Percentiles rank a stretch among this genome's conserved stretches.
Evolutionary conservation across 2,113 vertebrate genomes (phyloP).

Genomic region (Apus apus): DNA sequence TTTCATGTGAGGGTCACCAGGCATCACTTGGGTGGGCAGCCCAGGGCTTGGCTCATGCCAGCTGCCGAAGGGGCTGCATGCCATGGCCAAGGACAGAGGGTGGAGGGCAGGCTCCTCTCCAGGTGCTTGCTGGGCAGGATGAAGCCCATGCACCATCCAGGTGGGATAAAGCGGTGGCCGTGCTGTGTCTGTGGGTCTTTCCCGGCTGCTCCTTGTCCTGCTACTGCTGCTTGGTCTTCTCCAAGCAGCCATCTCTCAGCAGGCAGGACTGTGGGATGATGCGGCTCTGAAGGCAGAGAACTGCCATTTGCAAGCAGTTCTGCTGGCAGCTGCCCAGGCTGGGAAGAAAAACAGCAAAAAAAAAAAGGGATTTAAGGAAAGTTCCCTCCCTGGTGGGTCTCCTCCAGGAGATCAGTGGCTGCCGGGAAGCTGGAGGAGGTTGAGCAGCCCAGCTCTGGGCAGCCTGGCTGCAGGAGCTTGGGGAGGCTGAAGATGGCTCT

Average conservation of each 20-base stretch:
- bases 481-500: background rate
- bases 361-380: background rate
- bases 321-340: slow-evolving; percentile 5
- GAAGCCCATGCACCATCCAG: background rate
- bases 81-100: background rate
- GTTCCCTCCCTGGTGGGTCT: background rate
- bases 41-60: accelerated
- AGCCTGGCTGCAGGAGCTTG: background rate
- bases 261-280: slow-evolving; percentile 16
- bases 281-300: slow-evolving; percentile 22
- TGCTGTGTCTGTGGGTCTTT: background rate
- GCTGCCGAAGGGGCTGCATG: background rate
- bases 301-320: slow-evolving; percentile 46
- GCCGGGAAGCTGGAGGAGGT: background rate
- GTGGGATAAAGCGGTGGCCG: background rate
- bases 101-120: background rate
- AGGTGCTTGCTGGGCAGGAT: accelerated
- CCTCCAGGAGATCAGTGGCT: background rate
- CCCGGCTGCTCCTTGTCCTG: background rate
- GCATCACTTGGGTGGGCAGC: background rate
- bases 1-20: background rate
- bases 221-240: background rate
- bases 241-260: background rate
- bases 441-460: background rate
- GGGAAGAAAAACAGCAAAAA: background rate